Conservation (phyloP, 2,113 vertebrate genomes). For the Chionomys nivalis region DNA sequence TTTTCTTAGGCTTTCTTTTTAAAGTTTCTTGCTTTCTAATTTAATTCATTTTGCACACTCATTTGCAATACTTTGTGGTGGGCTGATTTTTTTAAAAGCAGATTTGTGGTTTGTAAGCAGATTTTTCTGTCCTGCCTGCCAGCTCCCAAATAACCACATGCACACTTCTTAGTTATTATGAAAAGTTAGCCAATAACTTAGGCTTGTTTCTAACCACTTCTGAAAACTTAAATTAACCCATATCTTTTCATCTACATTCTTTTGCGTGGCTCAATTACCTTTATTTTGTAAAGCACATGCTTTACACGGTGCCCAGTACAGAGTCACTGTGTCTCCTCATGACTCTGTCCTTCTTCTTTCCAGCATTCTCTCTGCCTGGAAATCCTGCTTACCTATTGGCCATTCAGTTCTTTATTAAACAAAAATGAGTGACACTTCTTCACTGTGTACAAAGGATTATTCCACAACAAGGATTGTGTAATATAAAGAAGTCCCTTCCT, state of each 20-base stretch:
- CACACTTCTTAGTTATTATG: neutral
- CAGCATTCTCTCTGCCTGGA: neutral
- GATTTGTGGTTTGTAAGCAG: neutral
- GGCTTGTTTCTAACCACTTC: neutral
- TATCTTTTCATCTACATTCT: neutral
- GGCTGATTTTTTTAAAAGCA: neutral
- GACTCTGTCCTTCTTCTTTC: neutral
- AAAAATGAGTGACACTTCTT: neutral
- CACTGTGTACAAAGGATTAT: neutral
- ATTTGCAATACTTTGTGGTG: conserved; percentile 7
- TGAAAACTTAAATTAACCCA: neutral
- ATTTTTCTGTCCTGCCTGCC: neutral
- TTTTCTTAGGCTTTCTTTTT: conserved; percentile 40
- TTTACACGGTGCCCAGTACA: no score
- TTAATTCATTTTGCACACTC: conserved; percentile 22
- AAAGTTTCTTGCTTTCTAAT: conserved; percentile 46
- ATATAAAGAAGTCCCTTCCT: neutral
- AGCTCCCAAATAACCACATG: neutral
- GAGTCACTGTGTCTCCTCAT: neutral
- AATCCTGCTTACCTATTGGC: neutral
- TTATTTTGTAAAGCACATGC: neutral
- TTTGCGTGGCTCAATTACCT: neutral
- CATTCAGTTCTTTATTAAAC: neutral
- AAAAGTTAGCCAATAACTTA: neutral
- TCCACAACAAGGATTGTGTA: neutral